Percentiles rank a stretch among this genome's conserved stretches.
Evolutionary conservation across 1,140 invertebrate genomes (phyloP).

Genomic region (Octopus bimaculoides): DNA sequence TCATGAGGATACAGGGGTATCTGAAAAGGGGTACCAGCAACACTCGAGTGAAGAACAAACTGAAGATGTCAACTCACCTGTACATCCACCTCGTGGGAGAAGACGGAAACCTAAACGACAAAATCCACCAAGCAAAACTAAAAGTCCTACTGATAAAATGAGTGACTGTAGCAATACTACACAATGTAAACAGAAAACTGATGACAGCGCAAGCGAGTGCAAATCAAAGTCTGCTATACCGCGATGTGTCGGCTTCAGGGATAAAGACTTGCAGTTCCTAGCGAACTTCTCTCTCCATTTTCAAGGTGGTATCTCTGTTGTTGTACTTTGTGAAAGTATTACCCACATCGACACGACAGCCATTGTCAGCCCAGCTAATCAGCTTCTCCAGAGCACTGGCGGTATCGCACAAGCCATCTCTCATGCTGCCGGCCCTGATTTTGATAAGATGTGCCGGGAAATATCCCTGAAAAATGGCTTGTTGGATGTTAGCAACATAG

Average conservation of each 20-base stretch:
- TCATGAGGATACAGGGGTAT: background rate
- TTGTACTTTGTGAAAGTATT: slow-evolving; percentile 29
- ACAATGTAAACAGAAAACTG: background rate
- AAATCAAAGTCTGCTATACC: background rate
- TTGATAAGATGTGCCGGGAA: slow-evolving; percentile 31
- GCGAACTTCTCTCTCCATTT: background rate
- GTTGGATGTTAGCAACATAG: slow-evolving; percentile 26
- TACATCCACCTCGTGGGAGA: background rate
- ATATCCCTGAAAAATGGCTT: slow-evolving; percentile 22
- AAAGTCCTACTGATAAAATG: background rate
- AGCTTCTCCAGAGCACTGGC: slow-evolving; percentile 25
- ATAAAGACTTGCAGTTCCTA: background rate
- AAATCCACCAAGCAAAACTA: background rate
- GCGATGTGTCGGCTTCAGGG: background rate
- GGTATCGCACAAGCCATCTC: slow-evolving; percentile 36
- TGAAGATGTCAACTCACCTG: background rate
- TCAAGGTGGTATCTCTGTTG: slow-evolving; percentile 23
- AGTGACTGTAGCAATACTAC: background rate
- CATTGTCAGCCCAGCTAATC: slow-evolving; percentile 41
- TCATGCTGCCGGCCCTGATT: slow-evolving; percentile 29
- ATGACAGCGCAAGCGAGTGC: background rate
- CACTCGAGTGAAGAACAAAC: background rate
- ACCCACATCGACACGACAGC: slow-evolving; percentile 24
- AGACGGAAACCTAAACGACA: background rate
- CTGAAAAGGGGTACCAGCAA: background rate